These are phyloP conservation scores for Garrulus glandarius DNA, from an alignment of 2,797 vertebrate species.

Conservation along the genomic window DNA sequence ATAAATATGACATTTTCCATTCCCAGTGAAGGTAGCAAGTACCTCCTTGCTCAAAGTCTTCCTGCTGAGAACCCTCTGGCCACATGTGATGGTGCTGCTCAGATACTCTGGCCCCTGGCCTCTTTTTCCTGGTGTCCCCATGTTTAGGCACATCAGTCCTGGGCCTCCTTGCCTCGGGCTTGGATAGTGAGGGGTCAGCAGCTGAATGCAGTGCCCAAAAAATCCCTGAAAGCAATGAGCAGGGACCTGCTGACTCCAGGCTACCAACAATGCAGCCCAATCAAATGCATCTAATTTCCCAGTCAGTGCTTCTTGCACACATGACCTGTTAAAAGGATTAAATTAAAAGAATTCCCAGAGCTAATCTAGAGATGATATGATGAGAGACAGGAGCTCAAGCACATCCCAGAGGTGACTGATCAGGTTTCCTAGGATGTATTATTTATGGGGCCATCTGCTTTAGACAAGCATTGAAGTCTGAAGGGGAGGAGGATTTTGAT, in stretches of 20 bases:
- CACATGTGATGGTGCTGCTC: fast-evolving
- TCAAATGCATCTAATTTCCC: not conserved
- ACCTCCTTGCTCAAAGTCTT: not conserved
- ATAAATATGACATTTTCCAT: not conserved
- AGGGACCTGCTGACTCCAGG: not conserved
- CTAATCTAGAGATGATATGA: slow-evolving; percentile 55
- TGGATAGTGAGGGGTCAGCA: not conserved
- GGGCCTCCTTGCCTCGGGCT: fast-evolving
- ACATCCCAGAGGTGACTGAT: slow-evolving; percentile 23
- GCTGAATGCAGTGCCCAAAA: fast-evolving
- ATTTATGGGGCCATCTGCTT: slow-evolving; percentile 54
- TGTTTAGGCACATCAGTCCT: not conserved
- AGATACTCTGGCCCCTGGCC: not conserved
- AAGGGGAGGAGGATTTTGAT: not conserved
- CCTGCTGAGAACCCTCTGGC: not conserved
- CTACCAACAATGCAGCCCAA: not conserved
- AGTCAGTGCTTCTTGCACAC: not conserved
- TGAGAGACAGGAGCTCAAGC: slow-evolving; percentile 44
- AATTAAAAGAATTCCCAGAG: slow-evolving; percentile 52
- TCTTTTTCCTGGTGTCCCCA: not conserved
- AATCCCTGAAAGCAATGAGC: not conserved
- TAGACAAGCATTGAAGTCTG: not conserved
- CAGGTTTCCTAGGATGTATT: slow-evolving; percentile 33
- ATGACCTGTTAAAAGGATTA: slow-evolving; percentile 64
- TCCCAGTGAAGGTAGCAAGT: not conserved